Evolutionary conservation across 2,797 vertebrate species (phyloP), one percentile per base, ranked within the genome.

Genomic region (Parauchenoglanis ngamensis): DNA sequence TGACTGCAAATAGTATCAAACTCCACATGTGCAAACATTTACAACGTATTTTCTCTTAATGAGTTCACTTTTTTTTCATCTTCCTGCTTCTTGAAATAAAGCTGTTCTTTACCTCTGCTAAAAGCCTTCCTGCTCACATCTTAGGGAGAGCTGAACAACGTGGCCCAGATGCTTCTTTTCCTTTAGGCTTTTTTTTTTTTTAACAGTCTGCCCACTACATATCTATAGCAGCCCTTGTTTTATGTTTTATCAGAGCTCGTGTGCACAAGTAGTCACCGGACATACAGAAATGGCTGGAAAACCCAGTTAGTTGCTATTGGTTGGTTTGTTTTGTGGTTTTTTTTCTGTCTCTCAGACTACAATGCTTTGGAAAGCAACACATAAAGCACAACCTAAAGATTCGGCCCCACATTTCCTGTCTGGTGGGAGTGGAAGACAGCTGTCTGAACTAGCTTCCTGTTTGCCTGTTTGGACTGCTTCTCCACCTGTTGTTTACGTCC

Each of bases 21-120:
- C 88, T 90, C 85, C 91, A 91, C 92, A 93, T 92, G 90, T 93
- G 92, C 91, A 91, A 93, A 92, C 92, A 93, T 91, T 93, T 93
- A 92, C 88, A 80, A 83, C 28, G 85, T 90, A 89, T 89, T 92
- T 91, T 92, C 89, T 89, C 81, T 80, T 92, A 92, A 92, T 91
- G 89, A 90, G 90, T 81, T 90, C 89, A 90, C 84, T 87, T 88
- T 88, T 88, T 88, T 79, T 63, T 87, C 77, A 86, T 87, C 80
- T 84, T 68, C 56, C n/a, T 87, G 31, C 72, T 75, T 78, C 89
- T 82, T 79, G 73, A 88, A 85, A 85, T 86, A 85, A 89, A 88
- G 77, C 80, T 56, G 79, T 89, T 90, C 82, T 86, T 89, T 89
- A 87, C 87, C 70, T 90, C 84, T 85, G 59, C 77, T 59, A 35